Evolutionary conservation across 1,140 invertebrate genomes (phyloP), one percentile per base, ranked within the genome.

Genomic region (Lordiphosa stackelbergi): DNA sequence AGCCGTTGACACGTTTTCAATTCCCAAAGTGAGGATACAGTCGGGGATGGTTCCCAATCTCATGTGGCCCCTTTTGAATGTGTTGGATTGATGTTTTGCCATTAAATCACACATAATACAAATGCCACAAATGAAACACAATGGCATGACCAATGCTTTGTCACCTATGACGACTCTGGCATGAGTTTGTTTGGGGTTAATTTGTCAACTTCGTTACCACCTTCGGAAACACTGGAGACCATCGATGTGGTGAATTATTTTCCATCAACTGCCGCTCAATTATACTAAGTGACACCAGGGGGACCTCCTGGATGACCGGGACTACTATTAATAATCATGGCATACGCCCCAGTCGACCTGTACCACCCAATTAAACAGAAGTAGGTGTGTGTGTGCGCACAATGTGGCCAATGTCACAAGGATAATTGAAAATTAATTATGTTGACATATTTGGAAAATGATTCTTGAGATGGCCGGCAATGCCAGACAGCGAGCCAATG

Each of bases 391-490:
- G 22, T 59, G 36, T 16, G 55, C 38, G 6, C 28, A 31, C 28
- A 31, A 31, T 31, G 28, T 31, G 52, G 41, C 35, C 53, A 78
- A 78, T 73, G 74, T 73, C 74, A 73, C 74, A 60, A 60, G 69
- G 64, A 83, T 83, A 83, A 83, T 83, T 83, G 77, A 83, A 83
- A 83, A 83, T 83, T 83, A 83, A 83, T 83, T 83, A 83, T 83
- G 77, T 83, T 83, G 77, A 83, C 77, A 83, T 83, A 83, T 83
- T 83, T 73, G 64, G 77, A 77, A 81, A 83, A 78, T 83, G 77
- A 83, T 83, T 83, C 72, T 77, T 69, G 70, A 73, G 78, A 83
- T 77, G 69, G 53, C 60, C 42, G 34, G 16, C 51, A 55, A 31
- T 51, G 24, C 41, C 46, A 36, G 55, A 58, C 53, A 65, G 41